A percentile compares a stretch with the other conserved stretches of the same genome.
phyloP scores from a whole-genome alignment of 2,888 invertebrate species.

The Alcis repandata region DNA sequence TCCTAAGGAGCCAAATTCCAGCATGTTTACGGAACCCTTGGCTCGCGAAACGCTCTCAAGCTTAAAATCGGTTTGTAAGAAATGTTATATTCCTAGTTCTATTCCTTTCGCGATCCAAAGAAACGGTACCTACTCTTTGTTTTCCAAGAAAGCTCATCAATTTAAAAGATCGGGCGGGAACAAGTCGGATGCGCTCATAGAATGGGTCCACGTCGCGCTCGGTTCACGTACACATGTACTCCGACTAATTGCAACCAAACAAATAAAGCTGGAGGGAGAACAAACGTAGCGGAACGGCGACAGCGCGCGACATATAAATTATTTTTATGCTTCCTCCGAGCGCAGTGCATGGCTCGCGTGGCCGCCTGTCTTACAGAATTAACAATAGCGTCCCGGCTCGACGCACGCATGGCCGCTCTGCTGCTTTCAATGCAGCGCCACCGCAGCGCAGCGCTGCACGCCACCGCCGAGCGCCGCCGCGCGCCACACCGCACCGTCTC shows the following conservation, averaged over 20 bases:
- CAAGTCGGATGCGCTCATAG: neutral
- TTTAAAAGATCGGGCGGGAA: constrained; percentile 22
- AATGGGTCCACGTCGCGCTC: constrained; percentile 2
- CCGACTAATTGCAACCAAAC: constrained; percentile 38
- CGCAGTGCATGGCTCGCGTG: constrained; percentile 23
- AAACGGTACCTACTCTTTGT: constrained; percentile 17
- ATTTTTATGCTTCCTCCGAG: constrained; percentile 65
- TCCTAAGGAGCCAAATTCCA: constrained; percentile 41
- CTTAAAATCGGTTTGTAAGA: constrained; percentile 45
- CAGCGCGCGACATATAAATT: constrained; percentile 61
- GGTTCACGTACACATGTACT: constrained; percentile 26
- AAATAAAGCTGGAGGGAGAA: constrained; percentile 39
- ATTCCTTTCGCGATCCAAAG: constrained; percentile 21
- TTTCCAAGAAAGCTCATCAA: constrained; percentile 19
- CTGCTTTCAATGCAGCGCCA: constrained; percentile 28
- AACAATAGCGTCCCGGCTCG: constrained; percentile 51
- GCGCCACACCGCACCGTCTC: constrained; percentile 16
- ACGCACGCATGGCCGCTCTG: constrained; percentile 44
- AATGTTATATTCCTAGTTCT: constrained; percentile 37
- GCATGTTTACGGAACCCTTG: constrained; percentile 45
- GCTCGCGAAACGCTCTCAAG: constrained; percentile 41
- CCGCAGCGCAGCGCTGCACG: constrained; percentile 7
- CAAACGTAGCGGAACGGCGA: constrained; percentile 41
- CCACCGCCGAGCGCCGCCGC: constrained; percentile 10
- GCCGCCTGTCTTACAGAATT: constrained; percentile 53